phyloP scores from a whole-genome alignment of 1,140 invertebrate species.

The Bombyx mandarina region DNA sequence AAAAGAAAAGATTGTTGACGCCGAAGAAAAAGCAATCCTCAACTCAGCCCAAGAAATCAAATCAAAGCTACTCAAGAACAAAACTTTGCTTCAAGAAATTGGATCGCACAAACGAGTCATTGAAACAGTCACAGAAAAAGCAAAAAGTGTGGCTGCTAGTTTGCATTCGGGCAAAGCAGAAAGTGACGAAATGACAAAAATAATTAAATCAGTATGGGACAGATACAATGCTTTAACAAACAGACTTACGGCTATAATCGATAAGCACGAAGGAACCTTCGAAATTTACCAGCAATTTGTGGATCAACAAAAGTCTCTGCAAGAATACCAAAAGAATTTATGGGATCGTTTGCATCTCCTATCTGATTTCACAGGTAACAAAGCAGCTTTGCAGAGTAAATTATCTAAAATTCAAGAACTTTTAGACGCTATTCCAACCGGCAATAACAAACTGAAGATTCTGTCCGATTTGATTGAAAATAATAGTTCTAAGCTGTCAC shows the following conservation, averaged over 20 bases:
- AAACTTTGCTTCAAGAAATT: conserved; percentile 91
- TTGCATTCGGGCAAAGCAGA: conserved; percentile 75
- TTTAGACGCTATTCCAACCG: conserved; percentile 82
- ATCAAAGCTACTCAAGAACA: conserved; percentile 89
- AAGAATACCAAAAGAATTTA: conserved; percentile 89
- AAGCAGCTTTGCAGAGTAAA: conserved; percentile 80
- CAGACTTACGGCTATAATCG: conserved; percentile 49
- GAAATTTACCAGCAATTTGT: conserved; percentile 88
- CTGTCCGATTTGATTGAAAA: conserved; percentile 78
- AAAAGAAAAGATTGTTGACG: conserved; percentile 85
- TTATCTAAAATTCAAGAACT: conserved; percentile 83
- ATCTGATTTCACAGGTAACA: conserved; percentile 87
- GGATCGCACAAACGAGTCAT: conserved; percentile 90
- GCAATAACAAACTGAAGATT: conserved; percentile 79
- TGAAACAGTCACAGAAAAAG: conserved; percentile 91
- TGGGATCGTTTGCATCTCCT: conserved; percentile 86
- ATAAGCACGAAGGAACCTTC: conserved; percentile 80
- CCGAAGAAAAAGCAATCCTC: conserved; percentile 76
- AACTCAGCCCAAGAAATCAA: conserved; percentile 87
- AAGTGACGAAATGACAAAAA: conserved; percentile 75
- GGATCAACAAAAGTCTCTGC: conserved; percentile 86
- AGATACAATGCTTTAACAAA: conserved; percentile 82
- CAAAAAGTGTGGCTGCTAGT: conserved; percentile 73
- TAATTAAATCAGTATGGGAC: conserved; percentile 78
- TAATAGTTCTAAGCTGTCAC: conserved; percentile 77